Base-by-base conservation (phyloP, 2,888 invertebrate genomes). In the Bombylius major region DNA sequence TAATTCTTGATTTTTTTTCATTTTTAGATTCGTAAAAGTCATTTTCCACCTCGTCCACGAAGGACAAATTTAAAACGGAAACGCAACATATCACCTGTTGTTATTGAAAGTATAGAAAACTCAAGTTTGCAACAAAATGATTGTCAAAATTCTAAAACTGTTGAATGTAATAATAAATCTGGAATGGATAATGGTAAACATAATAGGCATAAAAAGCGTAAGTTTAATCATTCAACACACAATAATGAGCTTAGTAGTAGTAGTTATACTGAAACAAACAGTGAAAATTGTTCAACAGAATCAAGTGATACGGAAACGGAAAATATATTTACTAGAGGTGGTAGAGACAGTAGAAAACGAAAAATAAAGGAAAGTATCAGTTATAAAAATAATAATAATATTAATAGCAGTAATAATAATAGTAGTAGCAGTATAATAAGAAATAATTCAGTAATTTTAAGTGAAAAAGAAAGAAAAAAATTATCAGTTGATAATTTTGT, bases 31-130 rank as follows among this genome's bases (percentile, higher is more conserved):
- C 79, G 84, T 67, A 84, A 84, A 71, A 80, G 76, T 65, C 79
- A 81, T 68, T 84, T 82, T 73, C 84, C 85, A 39, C 84, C 84
- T 53, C 76, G 83, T 54, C 84, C 84, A 62, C 78, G 71, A 63
- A 69, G 61, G 12, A 6, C 11, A 14, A 45, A 14, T 7, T 7
- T 45, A 45, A 45, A 45, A 45, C n/a, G 14, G 2, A 45, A 14
- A 45, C 5, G 23, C 23, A 23, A 23, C 23, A 23, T 23, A 23
- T 23, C 23, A 23, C 23, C 23, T 23, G 23, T n/a, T 23, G 23
- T n/a, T 5, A 45, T 4, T 11, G 12, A n/a, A 45, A 14, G 5
- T 14, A 45, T n/a, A 45, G 14, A n/a, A n/a, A 5, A n/a, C 5
- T 45, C 45, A 14, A 14, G 5, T 11, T 45, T n/a, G 13, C n/a